phyloP scores from a whole-genome alignment of 2,888 invertebrate species.

The Disparrhopalites patrizii region DNA sequence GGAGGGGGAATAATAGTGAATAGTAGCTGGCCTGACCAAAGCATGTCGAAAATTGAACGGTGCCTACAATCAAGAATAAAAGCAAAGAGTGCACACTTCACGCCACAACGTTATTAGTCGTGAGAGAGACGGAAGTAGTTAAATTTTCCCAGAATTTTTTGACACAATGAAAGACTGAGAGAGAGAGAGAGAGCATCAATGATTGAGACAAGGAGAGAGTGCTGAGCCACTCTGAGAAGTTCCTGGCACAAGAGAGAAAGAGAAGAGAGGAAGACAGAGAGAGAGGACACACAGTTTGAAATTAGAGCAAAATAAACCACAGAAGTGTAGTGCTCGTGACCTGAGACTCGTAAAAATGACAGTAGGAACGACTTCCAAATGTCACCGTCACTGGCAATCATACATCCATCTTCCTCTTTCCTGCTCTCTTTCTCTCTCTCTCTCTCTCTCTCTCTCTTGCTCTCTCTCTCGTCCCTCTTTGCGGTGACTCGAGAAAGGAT shows the following conservation, averaged over 20 bases:
- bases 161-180: not conserved
- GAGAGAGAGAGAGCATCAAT: not conserved
- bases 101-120: too few species aligned
- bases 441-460: not conserved
- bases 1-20: too few species aligned
- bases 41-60: not conserved
- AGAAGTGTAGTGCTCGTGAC: conserved; percentile 31
- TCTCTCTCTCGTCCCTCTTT: too few species aligned
- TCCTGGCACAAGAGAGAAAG: too few species aligned
- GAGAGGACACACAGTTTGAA: conserved; percentile 1
- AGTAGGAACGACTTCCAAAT: conserved; percentile 32
- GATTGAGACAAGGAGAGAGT: not conserved
- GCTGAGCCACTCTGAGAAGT: not conserved
- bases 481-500: too few species aligned
- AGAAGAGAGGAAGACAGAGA: not conserved
- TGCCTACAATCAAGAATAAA: too few species aligned
- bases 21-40: not conserved
- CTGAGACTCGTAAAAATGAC: conserved; percentile 33
- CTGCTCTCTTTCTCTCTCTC: not conserved
- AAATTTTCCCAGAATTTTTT: not conserved
- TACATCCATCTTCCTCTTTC: conserved; percentile 19
- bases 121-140: conserved; percentile 10
- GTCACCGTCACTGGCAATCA: conserved; percentile 26
- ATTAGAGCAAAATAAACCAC: conserved; percentile 14
- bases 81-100: too few species aligned